phyloP scores from a whole-genome alignment of 2,888 invertebrate genomes.

The Unio delphinus region DNA sequence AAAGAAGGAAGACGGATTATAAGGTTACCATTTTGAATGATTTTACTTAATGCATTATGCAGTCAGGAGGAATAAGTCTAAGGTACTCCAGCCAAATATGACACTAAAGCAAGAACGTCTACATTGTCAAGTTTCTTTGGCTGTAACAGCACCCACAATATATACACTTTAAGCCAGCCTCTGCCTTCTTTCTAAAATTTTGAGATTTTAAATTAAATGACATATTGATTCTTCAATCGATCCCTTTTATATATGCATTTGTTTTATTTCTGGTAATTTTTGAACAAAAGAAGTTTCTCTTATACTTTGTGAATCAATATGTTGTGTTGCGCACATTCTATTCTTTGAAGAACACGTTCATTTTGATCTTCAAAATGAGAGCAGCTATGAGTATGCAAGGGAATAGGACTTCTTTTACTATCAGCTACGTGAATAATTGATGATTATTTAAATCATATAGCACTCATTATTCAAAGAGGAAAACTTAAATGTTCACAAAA shows the following conservation, averaged over 20 bases:
- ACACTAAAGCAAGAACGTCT: background rate
- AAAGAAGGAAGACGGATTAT: too few species aligned
- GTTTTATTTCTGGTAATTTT: constrained; percentile 16
- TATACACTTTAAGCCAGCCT: constrained; percentile 1
- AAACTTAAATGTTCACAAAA: background rate
- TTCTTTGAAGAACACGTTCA: constrained; percentile 3
- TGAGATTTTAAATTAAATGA: constrained; percentile 1
- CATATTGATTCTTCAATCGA: constrained; percentile 1
- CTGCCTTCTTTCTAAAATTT: background rate
- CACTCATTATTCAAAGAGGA: constrained; percentile 5
- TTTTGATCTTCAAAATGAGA: constrained; percentile 19
- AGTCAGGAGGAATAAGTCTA: too few species aligned
- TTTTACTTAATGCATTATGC: too few species aligned
- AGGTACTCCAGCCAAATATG: too few species aligned
- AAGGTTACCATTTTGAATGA: too few species aligned
- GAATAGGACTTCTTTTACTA: constrained; percentile 10
- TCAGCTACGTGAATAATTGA: constrained; percentile 18
- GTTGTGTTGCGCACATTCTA: too few species aligned
- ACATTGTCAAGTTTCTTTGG: background rate
- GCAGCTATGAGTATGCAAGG: constrained; percentile 1
- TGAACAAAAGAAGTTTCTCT: background rate
- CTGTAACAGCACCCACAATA: constrained; percentile 6
- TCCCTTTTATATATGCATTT: constrained; percentile 6
- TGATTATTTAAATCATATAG: constrained; percentile 12
- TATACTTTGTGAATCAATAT: too few species aligned